phyloP scores from a whole-genome alignment of 2,888 invertebrate species.

The Dendrolimus pini region DNA sequence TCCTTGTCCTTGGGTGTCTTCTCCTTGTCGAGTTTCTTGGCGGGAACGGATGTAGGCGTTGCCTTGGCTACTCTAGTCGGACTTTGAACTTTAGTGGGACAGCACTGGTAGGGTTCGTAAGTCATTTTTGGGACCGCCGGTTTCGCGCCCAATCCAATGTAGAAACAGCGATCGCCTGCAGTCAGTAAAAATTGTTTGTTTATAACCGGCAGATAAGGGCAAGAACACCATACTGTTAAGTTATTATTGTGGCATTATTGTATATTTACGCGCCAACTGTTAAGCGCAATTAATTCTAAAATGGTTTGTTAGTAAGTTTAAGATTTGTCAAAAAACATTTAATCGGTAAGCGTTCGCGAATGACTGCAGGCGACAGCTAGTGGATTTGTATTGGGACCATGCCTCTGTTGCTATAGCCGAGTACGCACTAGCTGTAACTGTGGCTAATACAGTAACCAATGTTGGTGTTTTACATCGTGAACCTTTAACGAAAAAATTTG shows the following conservation, averaged over 20 bases:
- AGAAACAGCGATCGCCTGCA: conserved; percentile 98
- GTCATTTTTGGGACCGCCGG: conserved; percentile 84
- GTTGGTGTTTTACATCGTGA: background rate
- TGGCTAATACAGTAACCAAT: background rate
- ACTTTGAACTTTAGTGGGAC: conserved; percentile 89
- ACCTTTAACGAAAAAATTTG: too few species aligned
- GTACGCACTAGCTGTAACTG: conserved; percentile 5
- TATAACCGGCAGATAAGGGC: conserved; percentile 69
- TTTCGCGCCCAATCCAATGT: conserved; percentile 95
- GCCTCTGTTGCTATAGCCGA: conserved; percentile 18
- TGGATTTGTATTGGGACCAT: conserved; percentile 53
- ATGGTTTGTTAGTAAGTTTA: conserved; percentile 69
- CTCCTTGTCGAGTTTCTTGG: conserved; percentile 65
- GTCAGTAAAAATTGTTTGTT: conserved; percentile 91
- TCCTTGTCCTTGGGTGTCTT: conserved; percentile 31
- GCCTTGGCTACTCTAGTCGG: conserved; percentile 88
- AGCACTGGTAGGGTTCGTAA: conserved; percentile 95
- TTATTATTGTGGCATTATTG: conserved; percentile 64
- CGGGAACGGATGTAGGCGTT: conserved; percentile 79
- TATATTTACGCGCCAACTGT: conserved; percentile 48
- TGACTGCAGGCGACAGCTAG: conserved; percentile 82
- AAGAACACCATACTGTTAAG: conserved; percentile 57
- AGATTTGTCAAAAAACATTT: conserved; percentile 63
- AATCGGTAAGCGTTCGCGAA: conserved; percentile 72
- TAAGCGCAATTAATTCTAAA: conserved; percentile 65